Evolutionary conservation across 1,140 invertebrate genomes (phyloP), one percentile per base, ranked within the genome.

Genomic region (Lepidostoma basale): DNA sequence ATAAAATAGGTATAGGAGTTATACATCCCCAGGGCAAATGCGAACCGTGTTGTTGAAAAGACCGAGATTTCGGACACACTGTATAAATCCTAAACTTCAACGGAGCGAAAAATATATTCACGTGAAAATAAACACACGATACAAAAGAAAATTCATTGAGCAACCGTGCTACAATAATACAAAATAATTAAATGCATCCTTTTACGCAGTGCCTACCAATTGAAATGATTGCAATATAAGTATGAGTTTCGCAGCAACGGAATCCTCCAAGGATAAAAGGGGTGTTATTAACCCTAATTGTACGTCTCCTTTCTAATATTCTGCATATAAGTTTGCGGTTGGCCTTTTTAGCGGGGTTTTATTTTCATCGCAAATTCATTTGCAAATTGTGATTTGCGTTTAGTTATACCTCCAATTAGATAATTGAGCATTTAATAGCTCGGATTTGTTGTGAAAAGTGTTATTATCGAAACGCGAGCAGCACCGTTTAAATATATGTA

Each of bases 1-100:
- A 45, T 14, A 30, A 58, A 67, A 67, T 70, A n/a, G n/a, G n/a
- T n/a, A 54, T 66, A 60, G 30, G 33, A 59, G 54, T 14, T 10
- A 6, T 8, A 39, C 22, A 23, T 59, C 54, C 54, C 54, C 8
- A 39, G 54, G 54, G 54, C 30, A 9, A 33, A 16, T 59, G 33
- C 36, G 26, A 33, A 8, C 54, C 54, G 26, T 59, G 54, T 59
- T 39, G 54, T 40, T 59, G n/a, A 59, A 59, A 59, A 59, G 54
- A 39, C 54, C 33, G 54, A 59, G 54, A 59, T 59, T 59, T 59
- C 36, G 33, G 22, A 59, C 54, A 59, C 36, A 30, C 54, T 59
- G 33, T 59, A 59, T 59, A 25, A 59, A 39, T n/a, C 49, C 26
- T 1, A 16, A 28, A 16, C 49, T 54, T 54, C 49, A 16, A 18